phyloP scores from a whole-genome alignment of 1,140 invertebrate species.

The Lepidurus arcticus region DNA sequence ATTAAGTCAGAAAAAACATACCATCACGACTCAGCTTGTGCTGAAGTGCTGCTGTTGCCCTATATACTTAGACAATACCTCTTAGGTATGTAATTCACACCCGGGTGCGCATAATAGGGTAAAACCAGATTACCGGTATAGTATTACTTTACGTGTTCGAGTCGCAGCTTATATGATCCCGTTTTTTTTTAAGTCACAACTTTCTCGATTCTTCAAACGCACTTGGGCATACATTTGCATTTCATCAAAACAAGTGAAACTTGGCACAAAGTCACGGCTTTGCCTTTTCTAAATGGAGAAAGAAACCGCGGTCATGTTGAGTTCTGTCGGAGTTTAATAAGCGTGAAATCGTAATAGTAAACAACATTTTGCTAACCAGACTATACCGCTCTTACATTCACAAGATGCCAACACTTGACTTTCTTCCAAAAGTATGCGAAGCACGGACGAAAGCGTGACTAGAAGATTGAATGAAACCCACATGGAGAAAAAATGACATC shows the following conservation, averaged over 20 bases:
- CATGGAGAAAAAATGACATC: too few relatives aligned
- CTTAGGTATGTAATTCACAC: too few relatives aligned
- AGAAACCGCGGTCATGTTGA: background rate
- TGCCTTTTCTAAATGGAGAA: background rate
- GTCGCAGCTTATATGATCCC: background rate
- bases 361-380: too few relatives aligned
- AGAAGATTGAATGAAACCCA: too few relatives aligned
- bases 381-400: too few relatives aligned
- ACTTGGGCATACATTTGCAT: background rate
- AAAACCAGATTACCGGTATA: background rate
- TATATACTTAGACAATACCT: too few relatives aligned
- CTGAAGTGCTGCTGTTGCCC: too few relatives aligned
- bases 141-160: background rate
- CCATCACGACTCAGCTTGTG: background rate
- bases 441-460: too few relatives aligned
- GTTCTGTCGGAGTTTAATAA: too few relatives aligned
- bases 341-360: too few relatives aligned
- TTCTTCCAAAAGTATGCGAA: too few relatives aligned
- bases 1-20: background rate
- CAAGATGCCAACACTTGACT: too few relatives aligned
- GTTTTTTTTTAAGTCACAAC: background rate
- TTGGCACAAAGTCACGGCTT: background rate
- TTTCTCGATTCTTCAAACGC: background rate
- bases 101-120: background rate
- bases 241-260: background rate